Base-by-base conservation (phyloP, 2,113 vertebrate species). In the Leiothrix lutea region DNA sequence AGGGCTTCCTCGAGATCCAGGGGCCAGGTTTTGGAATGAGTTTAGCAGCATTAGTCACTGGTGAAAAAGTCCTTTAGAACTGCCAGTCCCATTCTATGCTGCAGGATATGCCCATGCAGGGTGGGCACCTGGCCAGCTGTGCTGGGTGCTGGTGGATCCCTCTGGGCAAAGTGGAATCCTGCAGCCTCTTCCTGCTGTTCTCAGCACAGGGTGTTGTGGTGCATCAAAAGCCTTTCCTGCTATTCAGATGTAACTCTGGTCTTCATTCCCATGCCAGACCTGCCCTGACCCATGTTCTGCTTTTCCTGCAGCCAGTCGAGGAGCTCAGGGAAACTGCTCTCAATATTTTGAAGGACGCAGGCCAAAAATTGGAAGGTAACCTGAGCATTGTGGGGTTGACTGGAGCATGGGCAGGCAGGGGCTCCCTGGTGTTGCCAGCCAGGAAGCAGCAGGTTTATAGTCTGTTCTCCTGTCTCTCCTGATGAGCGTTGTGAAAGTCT, bases 261-360 rank as follows among this genome's bases (percentile, higher is more conserved):
- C 31, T 61, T 67, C 2, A 1, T 73, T 77, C 20, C 50, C 3
- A 4, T 74, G 56, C 24, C 31, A 26, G 33, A 28, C 47, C 38
- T 69, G 66, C 53, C 35, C 44, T 86, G 65, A 94, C 29, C 47
- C 1, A 1, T 6, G 0, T 47, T 95, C 35, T 93, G 61, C 57
- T 91, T 90, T 80, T 48, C 58, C 84, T 92, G 66, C 91, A 98
- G 98, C 98, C 98, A 0, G 82, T 97, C 17, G 89, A 95, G 61
- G 97, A 98, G 54, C 79, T 98, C 72, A 69, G 95, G 47, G 90
- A 97, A 38, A 83, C 95, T 56, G 64, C 97, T 54, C 83, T 98
- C 48, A 90, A 58, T 25, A 92, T 97, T 64, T 75, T 97, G 88
- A 97, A 97, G 92, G 75, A 92, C 29, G 12, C 31, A 67, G 80